These are phyloP conservation scores for Oreochromis grahami DNA, from an alignment of 2,797 vertebrate genomes.

Conservation along the genomic window DNA sequence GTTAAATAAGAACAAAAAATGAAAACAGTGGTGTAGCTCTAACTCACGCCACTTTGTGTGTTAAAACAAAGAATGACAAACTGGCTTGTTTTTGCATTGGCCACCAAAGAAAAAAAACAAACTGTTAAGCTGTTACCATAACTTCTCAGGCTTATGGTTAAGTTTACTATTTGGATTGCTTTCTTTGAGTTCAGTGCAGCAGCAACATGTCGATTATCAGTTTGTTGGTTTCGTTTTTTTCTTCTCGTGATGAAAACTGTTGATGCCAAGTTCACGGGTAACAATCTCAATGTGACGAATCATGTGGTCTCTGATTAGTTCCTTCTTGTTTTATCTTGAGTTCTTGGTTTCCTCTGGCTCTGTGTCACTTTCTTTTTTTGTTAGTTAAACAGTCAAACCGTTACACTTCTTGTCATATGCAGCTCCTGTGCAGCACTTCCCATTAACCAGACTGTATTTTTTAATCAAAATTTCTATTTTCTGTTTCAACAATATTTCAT, in stretches of 20 bases:
- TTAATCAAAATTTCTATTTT: not conserved
- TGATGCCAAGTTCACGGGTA: not conserved
- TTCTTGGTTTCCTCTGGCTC: not conserved
- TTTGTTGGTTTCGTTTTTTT: not conserved
- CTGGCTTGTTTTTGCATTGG: not conserved
- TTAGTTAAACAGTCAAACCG: not conserved
- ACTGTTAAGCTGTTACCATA: not conserved
- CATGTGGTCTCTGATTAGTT: not conserved
- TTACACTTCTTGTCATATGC: not conserved
- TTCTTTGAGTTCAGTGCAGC: not conserved
- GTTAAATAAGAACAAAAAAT: not conserved
- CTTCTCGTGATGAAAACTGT: not conserved
- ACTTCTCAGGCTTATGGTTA: not conserved
- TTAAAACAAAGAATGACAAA: not conserved
- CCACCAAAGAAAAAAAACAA: not conserved
- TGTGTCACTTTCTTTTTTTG: not conserved
- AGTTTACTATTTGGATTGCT: not conserved
- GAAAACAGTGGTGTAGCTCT: not conserved
- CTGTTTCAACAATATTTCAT: not conserved
- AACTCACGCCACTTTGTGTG: not conserved
- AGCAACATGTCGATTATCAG: not conserved
- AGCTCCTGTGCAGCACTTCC: not conserved
- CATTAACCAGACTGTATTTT: not conserved
- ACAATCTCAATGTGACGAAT: not conserved
- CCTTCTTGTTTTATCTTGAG: not conserved